phyloP scores from a whole-genome alignment of 1,140 invertebrate genomes.

The Penaeus japonicus region DNA sequence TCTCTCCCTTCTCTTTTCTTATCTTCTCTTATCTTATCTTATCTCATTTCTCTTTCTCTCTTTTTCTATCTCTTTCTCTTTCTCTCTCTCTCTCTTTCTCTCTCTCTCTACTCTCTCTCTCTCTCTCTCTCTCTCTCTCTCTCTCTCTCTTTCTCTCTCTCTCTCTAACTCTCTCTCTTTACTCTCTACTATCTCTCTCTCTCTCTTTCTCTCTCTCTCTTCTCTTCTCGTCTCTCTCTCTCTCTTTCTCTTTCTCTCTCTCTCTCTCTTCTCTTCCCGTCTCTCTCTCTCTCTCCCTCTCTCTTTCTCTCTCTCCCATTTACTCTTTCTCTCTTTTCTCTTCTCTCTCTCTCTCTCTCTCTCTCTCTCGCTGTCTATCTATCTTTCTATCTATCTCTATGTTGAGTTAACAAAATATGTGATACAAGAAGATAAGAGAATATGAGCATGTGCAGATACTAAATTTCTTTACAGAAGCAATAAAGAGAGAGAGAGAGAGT shows the following conservation, averaged over 20 bases:
- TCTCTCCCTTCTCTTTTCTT: not conserved
- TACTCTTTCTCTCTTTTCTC: not conserved
- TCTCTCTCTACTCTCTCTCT: not conserved
- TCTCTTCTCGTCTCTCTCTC: not conserved
- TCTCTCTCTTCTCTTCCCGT: not conserved
- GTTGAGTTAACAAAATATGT: no score
- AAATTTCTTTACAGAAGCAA: no score
- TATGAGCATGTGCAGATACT: no score
- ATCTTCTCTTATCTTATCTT: not conserved
- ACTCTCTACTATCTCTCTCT: not conserved
- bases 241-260: not conserved
- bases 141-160: slow-evolving; percentile 2
- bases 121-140: not conserved
- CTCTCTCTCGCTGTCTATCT: no score
- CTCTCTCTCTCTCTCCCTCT: not conserved
- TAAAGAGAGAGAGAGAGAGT: no score
- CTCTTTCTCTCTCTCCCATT: not conserved
- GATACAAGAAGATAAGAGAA: no score
- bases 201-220: not conserved
- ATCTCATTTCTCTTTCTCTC: not conserved
- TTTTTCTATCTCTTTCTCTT: not conserved
- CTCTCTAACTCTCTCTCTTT: not conserved
- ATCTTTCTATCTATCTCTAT: no score
- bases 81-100: not conserved
- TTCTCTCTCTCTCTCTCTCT: not conserved